Conservation (phyloP, 1,140 invertebrate genomes). For the Musca vetustissima region DNA sequence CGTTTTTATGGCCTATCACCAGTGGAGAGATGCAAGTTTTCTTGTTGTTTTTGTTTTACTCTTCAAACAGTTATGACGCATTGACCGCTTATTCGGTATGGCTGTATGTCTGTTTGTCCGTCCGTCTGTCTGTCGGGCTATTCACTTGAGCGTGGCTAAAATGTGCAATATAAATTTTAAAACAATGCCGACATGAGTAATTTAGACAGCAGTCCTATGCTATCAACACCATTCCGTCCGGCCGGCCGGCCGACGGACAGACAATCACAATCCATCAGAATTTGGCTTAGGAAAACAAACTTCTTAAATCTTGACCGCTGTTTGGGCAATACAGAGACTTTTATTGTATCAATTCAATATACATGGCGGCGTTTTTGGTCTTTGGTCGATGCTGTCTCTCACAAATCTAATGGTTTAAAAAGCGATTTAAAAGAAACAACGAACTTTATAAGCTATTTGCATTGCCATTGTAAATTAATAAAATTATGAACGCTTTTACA, state of each 20-base stretch:
- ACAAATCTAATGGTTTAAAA: conserved; percentile 16
- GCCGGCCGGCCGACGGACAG: too few species aligned
- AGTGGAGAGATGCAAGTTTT: background rate
- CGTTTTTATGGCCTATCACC: background rate
- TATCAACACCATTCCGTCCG: conserved; percentile 35
- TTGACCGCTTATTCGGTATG: conserved; percentile 1
- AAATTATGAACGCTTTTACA: conserved; percentile 20
- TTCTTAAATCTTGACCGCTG: conserved; percentile 22
- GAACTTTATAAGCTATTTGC: conserved; percentile 9
- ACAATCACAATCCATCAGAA: too few species aligned
- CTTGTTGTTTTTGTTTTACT: background rate
- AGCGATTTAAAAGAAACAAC: background rate
- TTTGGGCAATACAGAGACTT: conserved; percentile 3
- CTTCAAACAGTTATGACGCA: conserved; percentile 7
- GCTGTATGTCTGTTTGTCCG: too few species aligned
- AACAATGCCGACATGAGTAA: conserved; percentile 43
- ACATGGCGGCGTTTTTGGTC: conserved; percentile 5
- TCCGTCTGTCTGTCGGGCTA: too few species aligned
- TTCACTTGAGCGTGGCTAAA: conserved; percentile 36
- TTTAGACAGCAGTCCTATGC: conserved; percentile 32
- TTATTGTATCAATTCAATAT: conserved; percentile 3
- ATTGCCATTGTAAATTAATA: conserved; percentile 21
- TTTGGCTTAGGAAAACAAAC: too few species aligned
- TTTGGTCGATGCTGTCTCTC: background rate
- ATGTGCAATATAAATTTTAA: conserved; percentile 53